A percentile compares a stretch with the other conserved stretches of the same genome.
Evolutionary conservation across 2,888 invertebrate species (phyloP).

Genomic region (Cosmia trapezina): DNA sequence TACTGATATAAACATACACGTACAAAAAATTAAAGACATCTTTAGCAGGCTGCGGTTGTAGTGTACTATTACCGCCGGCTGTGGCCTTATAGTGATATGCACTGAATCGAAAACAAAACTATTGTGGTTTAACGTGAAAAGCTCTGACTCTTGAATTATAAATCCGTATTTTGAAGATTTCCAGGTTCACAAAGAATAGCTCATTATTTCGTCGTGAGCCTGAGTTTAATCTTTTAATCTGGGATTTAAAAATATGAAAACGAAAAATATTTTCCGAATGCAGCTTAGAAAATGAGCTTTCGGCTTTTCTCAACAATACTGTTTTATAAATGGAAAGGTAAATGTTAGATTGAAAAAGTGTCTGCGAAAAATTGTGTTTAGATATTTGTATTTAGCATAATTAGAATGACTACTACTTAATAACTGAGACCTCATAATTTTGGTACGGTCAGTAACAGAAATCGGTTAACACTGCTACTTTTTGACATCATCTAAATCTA

Average conservation of each 20-base stretch:
- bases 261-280: slow-evolving; percentile 27
- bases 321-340: neutral
- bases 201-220: neutral
- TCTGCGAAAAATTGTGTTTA: neutral
- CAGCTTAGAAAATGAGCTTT: slow-evolving; percentile 25
- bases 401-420: too few relatives aligned
- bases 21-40: too few relatives aligned
- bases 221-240: slow-evolving; percentile 32
- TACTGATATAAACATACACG: too few relatives aligned
- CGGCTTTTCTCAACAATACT: slow-evolving; percentile 8
- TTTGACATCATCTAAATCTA: too few relatives aligned
- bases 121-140: neutral
- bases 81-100: too few relatives aligned
- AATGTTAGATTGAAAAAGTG: neutral
- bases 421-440: too few relatives aligned
- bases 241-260: slow-evolving; percentile 32
- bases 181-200: neutral
- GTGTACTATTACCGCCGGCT: too few relatives aligned
- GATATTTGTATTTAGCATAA: neutral
- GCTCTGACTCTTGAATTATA: neutral
- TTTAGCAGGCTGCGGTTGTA: too few relatives aligned
- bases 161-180: neutral
- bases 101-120: too few relatives aligned
- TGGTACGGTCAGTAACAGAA: too few relatives aligned
- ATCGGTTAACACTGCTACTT: too few relatives aligned